Conservation (phyloP, 2,888 invertebrate species). For the Hyppa rectilinea region DNA sequence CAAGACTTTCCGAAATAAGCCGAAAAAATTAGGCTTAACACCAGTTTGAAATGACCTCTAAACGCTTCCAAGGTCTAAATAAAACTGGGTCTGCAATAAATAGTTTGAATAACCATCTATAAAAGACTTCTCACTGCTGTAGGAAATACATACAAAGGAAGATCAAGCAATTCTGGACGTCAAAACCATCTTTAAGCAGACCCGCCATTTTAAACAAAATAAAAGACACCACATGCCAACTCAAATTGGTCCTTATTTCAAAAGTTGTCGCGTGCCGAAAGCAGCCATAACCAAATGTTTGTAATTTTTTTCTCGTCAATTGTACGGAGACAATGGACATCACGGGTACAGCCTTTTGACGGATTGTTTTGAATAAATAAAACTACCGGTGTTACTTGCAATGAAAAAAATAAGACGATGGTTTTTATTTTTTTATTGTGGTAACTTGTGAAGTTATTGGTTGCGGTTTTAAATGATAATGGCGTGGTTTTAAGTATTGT, state of each 20-base stretch:
- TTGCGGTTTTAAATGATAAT: constrained; percentile 48
- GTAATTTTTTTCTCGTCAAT: constrained; percentile 66
- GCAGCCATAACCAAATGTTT: constrained; percentile 60
- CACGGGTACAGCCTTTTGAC: constrained; percentile 64
- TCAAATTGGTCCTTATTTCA: constrained; percentile 40
- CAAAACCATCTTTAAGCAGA: constrained; percentile 26
- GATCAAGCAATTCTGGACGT: background rate
- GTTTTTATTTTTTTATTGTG: constrained; percentile 54
- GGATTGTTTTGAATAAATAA: constrained; percentile 73
- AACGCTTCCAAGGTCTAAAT: background rate
- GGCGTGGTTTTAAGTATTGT: constrained; percentile 27
- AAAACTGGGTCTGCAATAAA: background rate
- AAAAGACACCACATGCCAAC: constrained; percentile 24
- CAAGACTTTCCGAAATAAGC: constrained; percentile 19
- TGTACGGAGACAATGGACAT: constrained; percentile 69
- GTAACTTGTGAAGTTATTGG: constrained; percentile 43
- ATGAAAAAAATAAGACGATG: constrained; percentile 45
- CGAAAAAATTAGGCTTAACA: constrained; percentile 2
- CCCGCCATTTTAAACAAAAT: constrained; percentile 1
- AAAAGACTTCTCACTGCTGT: background rate
- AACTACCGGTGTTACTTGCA: constrained; percentile 72
- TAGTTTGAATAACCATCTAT: background rate
- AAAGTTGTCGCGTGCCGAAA: constrained; percentile 71
- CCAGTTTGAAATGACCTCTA: constrained; percentile 17
- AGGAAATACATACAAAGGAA: background rate